Percentiles rank a stretch among this genome's conserved stretches.
These are phyloP conservation scores for Coremacera marginata DNA, from an alignment of 2,888 invertebrate genomes.

Conservation along the genomic window DNA sequence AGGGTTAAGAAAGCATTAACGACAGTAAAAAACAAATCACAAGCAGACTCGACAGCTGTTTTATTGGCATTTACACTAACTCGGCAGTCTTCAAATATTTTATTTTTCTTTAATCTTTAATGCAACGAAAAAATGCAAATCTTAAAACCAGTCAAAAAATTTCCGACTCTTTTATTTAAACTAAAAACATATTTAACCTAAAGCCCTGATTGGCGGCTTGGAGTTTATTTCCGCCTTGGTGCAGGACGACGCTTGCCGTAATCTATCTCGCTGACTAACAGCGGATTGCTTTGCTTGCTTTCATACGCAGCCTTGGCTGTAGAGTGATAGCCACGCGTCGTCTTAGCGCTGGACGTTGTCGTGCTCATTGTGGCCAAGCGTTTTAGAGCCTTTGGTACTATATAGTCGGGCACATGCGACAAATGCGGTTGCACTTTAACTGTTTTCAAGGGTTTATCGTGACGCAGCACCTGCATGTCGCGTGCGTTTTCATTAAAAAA, in stretches of 20 bases:
- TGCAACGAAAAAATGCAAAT: not conserved
- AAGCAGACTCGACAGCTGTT: no score
- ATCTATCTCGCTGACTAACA: slow-evolving; percentile 66
- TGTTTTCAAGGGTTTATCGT: slow-evolving; percentile 88
- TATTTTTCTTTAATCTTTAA: no score
- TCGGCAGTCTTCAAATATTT: no score
- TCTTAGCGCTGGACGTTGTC: slow-evolving; percentile 41
- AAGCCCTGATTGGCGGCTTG: not conserved
- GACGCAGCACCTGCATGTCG: slow-evolving; percentile 85
- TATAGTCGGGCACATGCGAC: slow-evolving; percentile 93
- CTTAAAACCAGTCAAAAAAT: not conserved
- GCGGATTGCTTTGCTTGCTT: slow-evolving; percentile 62
- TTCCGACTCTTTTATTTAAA: not conserved
- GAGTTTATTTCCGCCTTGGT: not conserved
- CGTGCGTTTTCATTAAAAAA: slow-evolving; percentile 94
- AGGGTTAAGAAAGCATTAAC: no score
- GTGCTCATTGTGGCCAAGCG: slow-evolving; percentile 70
- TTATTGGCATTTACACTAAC: no score
- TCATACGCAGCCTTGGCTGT: slow-evolving; percentile 63
- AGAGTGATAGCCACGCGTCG: slow-evolving; percentile 51
- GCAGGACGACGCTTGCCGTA: slow-evolving; percentile 57
- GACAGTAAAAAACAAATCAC: no score
- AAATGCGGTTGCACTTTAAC: slow-evolving; percentile 87
- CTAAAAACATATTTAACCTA: not conserved
- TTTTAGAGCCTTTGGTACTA: slow-evolving; percentile 83